Base-by-base conservation (phyloP, 2,113 vertebrate species). In the Labeo catla region DNA sequence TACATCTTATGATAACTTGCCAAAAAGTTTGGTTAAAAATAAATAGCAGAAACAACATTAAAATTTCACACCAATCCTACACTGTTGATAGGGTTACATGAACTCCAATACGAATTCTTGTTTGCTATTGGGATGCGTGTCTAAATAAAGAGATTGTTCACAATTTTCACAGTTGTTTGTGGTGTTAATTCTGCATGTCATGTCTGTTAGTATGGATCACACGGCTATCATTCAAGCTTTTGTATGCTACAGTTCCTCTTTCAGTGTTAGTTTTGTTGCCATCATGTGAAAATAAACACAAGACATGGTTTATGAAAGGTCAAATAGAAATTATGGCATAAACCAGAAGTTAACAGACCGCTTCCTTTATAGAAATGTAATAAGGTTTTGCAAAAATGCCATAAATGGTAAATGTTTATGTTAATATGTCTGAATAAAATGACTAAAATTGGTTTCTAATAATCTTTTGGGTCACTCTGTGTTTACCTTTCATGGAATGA, bases 61-160 rank as follows among this genome's bases (percentile, higher is more conserved):
- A 49, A 74, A 74, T 74, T 13, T 49, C 72, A 49, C 11, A 49
- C 2, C 12, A 28, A 15, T 23, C 43, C n/a, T 49, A 49, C 72
- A 3, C 43, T 1, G 4, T 10, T 13, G 11, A 49, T 23, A 77
- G 13, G 23, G 13, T 19, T 2, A 28, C 49, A 19, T 76, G 34
- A 76, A 74, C 23, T 15, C 16, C 16, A 50, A 43, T n/a, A 47
- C 59, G 9, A 23, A 13, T 28, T 47, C 9, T 39, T 86, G 16
- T 76, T 36, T 86, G 39, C 45, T 13, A 16, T 21, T 47, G 39
- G 54, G 43, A 73, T 47, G 23, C 11, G n/a, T 81, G 85, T 81
- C 39, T 82, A 9, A 84, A 84, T 84, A 84, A 84, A 84, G 10
- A 45, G 28, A 45, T 65, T 36, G 19, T 76, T 65, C 78, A 59